Base-by-base conservation (phyloP, 2,797 vertebrate species). In the Neosalanx taihuensis region DNA sequence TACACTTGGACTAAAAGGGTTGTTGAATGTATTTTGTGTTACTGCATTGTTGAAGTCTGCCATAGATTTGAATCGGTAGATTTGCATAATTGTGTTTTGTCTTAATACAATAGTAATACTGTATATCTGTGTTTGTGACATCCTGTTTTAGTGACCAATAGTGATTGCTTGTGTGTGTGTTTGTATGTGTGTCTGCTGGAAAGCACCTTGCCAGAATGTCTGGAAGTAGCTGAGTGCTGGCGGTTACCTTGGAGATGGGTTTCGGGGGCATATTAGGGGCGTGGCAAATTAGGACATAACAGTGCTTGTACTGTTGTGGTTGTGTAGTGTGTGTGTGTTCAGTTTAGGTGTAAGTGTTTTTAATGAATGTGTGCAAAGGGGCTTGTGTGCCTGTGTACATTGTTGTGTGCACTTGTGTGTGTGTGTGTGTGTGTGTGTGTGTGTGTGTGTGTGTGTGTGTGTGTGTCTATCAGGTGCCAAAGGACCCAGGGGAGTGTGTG, bases 171-270 rank as follows among this genome's bases (percentile, higher is more conserved):
- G 57, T 78, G 62, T 67, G 65, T 63, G 46, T 46, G 77, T 64
- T 51, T 67, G 72, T 66, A 57, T 67, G 75, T 66, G 62, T 72
- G 64, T 64, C 65, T 51, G 65, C 17, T 66, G 73, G 71, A 23
- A 20, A 58, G 82, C 72, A 88, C 79, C 82, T 88, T 88, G 82
- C 86, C 84, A 79, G 79, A 66, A 85, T 83, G 85, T 87, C 86
- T 87, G 73, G 65, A 64, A 76, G 72, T 73, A 71, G 75, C 76
- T 72, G 76, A 84, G 81, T 76, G 78, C 76, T 79, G 83, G 72
- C 60, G 71, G 87, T 88, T 89, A 82, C 85, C 85, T 77, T 84
- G 86, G 81, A 61, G 15, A 90, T 89, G 69, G 73, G 73, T 82
- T 80, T 82, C 73, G 69, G 81, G 41, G 81, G 78, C 79, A 86